Base-by-base conservation (phyloP, 1,140 invertebrate genomes). In the Oryzaephilus surinamensis region DNA sequence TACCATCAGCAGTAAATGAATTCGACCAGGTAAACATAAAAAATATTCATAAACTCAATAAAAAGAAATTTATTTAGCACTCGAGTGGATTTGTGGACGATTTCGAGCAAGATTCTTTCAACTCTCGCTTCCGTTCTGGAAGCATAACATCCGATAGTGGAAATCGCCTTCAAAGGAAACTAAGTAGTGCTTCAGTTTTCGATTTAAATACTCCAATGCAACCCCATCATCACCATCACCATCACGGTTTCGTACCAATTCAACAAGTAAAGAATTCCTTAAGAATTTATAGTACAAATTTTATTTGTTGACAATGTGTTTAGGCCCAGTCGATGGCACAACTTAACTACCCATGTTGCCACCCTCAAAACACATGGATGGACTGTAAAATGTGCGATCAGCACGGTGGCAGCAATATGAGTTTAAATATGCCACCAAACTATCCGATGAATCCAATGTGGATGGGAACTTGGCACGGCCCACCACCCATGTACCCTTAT, bases 311-410 rank as follows among this genome's bases (percentile, higher is more conserved):
- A 5, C 8, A 11, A 24, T n/a, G 10, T 24, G 8, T 24, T 7
- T 24, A 24, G 78, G 75, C 78, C 0, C 78, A 81, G 49, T 82
- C 79, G 0, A 72, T 81, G 69, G 77, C 77, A 0, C 77, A 79
- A 14, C 53, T 80, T 2, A 72, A 73, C 45, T 76, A 69, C 55
- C 67, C 64, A 43, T 69, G 60, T 56, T 73, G 73, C 21, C 66
- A 67, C 17, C 66, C 66, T 32, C 71, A 71, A 44, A 55, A 55
- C 7, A 49, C 57, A 38, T 62, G 63, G 62, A 52, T 57, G 42
- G 57, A 60, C 15, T 56, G 45, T 33, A 36, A 50, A 33, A 37
- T 52, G 61, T 56, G 58, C 61, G 43, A 51, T 46, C 69, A 65
- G 53, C 72, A 76, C 51, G 77, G 65, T 46, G 70, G 73, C 23